A percentile compares a stretch with the other conserved stretches of the same genome.
Evolutionary conservation across 1,140 invertebrate species (phyloP).

Genomic region (Lepidostoma basale): DNA sequence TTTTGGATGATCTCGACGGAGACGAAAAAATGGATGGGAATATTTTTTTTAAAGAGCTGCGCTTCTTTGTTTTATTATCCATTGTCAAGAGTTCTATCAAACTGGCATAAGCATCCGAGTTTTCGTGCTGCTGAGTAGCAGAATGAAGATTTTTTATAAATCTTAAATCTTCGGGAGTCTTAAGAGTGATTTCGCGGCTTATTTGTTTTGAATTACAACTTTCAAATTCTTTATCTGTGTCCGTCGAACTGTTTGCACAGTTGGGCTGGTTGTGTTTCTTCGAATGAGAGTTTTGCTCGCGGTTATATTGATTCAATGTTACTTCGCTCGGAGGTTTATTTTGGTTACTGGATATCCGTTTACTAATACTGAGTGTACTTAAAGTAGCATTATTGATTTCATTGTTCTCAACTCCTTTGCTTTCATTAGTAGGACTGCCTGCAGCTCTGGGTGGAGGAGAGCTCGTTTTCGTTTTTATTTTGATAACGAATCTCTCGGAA

Average conservation of each 20-base stretch:
- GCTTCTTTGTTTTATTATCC: slow-evolving; percentile 7
- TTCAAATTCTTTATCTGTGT: not conserved
- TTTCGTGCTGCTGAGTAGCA: not conserved
- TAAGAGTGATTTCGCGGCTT: not conserved
- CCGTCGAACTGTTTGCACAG: not conserved
- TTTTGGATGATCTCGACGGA: not conserved
- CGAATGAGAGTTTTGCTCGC: not conserved
- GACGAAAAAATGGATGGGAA: slow-evolving; percentile 6
- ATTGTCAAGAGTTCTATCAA: slow-evolving; percentile 5
- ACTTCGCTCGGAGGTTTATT: not conserved
- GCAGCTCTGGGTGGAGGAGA: not conserved
- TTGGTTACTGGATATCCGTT: not conserved
- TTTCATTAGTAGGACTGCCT: too few relatives aligned
- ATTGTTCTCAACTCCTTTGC: not conserved
- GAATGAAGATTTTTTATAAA: not conserved
- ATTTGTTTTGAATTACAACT: not conserved
- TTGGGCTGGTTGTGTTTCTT: not conserved
- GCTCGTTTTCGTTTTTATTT: not conserved
- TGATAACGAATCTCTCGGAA: not conserved
- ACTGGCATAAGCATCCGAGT: slow-evolving; percentile 6
- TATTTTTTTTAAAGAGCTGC: slow-evolving; percentile 16
- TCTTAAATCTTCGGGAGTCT: not conserved
- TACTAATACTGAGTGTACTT: not conserved
- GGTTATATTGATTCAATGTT: not conserved
- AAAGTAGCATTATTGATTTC: not conserved